Conservation (phyloP, 2,113 vertebrate genomes). For the Hyaena hyaena region DNA sequence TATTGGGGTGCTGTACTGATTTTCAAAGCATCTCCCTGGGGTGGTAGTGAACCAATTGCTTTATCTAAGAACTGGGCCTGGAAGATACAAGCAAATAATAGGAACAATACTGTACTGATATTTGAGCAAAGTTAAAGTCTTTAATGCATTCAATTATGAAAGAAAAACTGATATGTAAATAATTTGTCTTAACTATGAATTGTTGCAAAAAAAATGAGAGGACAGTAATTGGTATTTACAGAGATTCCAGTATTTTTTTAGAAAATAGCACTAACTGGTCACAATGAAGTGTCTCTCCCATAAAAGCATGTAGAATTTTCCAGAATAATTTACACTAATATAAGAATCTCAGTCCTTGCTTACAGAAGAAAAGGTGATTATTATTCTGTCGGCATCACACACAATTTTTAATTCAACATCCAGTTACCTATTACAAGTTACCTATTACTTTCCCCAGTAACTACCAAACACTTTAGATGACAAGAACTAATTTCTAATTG, state of each 20-base stretch:
- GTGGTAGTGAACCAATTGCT: neutral
- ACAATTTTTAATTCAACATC: neutral
- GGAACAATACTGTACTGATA: neutral
- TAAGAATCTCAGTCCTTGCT: neutral
- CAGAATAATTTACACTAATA: neutral
- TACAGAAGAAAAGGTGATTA: neutral
- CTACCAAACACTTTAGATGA: neutral
- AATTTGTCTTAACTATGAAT: neutral
- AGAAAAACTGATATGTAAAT: neutral
- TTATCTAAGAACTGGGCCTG: neutral
- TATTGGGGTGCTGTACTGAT: neutral
- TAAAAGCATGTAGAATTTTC: neutral
- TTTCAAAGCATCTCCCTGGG: neutral
- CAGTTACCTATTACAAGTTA: neutral
- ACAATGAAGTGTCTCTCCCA: neutral
- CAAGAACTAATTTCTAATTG: slow-evolving; percentile 20
- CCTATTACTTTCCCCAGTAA: neutral
- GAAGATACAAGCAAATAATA: neutral
- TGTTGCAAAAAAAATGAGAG: neutral
- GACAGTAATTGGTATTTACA: neutral
- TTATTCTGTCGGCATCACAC: neutral
- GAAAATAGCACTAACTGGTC: neutral
- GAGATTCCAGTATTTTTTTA: neutral
- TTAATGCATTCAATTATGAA: slow-evolving; percentile 3
- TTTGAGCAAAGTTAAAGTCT: neutral